Evolutionary conservation across 2,888 invertebrate genomes (phyloP), one percentile per base, ranked within the genome.

Genomic region (Drosophila neotestacea): DNA sequence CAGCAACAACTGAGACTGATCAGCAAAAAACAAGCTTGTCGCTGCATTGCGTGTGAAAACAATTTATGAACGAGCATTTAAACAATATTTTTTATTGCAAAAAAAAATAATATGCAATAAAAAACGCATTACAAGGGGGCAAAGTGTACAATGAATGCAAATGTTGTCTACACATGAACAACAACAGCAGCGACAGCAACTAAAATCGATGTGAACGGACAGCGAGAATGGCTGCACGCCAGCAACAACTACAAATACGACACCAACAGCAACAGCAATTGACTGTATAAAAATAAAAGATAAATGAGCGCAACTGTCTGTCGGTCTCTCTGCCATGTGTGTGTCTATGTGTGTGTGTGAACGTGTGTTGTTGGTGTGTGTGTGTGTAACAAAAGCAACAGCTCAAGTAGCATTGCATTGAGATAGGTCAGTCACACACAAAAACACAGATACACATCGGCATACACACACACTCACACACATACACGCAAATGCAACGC

Each of bases 361-460:
- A 22, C 48, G 70, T 70, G 77, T 65, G 69, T 69, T 22, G 22
- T 22, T 22, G 22, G 77, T 66, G 13, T 48, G 22, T 51, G 70
- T 70, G 77, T 65, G 69, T 63, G 77, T 66, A 74, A 75, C 61
- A 81, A 77, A 74, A 71, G 86, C 73, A 79, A 79, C 65, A 79
- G 77, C 73, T 75, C 86, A 90, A 90, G 86, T 79, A 75, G 74
- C 70, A 83, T 90, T 90, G 89, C 90, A 90, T 90, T 90, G 90
- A 89, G 90, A 83, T 89, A 90, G 90, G 90, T 90, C 90, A 90
- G 90, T 90, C 90, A 89, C 90, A 86, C 70, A 77, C 79, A 68
- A 64, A 76, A 63, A 71, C 71, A 69, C 59, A 63, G 51, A 73
- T 44, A 69, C 51, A 73, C 50, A 62, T 28, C 66, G 48, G 63